A percentile compares a stretch with the other conserved stretches of the same genome.
phyloP scores from a whole-genome alignment of 2,113 vertebrate genomes.

The Amblyornis subalaris region DNA sequence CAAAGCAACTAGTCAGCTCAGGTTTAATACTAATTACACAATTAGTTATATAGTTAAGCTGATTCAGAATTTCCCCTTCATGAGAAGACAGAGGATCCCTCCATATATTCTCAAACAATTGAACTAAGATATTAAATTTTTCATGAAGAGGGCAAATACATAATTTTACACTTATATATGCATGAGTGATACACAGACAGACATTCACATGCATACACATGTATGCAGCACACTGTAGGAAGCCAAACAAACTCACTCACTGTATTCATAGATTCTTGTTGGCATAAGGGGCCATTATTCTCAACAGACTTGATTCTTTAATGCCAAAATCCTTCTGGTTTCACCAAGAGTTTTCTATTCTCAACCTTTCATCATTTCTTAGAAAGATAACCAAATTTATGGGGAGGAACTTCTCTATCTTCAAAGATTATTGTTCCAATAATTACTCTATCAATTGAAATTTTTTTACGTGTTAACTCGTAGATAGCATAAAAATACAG shows the following conservation, averaged over 20 bases:
- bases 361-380: not conserved
- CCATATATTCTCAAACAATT: not conserved
- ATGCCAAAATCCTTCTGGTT: not conserved
- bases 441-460: not conserved
- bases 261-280: not conserved
- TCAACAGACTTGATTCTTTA: not conserved
- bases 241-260: not conserved
- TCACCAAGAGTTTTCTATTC: not conserved
- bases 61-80: not conserved
- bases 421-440: not conserved
- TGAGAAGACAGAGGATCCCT: not conserved
- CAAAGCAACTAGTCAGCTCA: not conserved
- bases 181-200: not conserved
- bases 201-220: not conserved
- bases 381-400: not conserved
- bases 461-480: not conserved
- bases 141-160: not conserved
- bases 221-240: not conserved
- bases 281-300: not conserved
- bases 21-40: not conserved
- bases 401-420: not conserved
- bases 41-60: not conserved
- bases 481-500: not conserved
- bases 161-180: not conserved
- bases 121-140: not conserved